These are phyloP conservation scores for Hippocampus abdominalis DNA, from an alignment of 2,113 vertebrate species.

Conservation along the genomic window DNA sequence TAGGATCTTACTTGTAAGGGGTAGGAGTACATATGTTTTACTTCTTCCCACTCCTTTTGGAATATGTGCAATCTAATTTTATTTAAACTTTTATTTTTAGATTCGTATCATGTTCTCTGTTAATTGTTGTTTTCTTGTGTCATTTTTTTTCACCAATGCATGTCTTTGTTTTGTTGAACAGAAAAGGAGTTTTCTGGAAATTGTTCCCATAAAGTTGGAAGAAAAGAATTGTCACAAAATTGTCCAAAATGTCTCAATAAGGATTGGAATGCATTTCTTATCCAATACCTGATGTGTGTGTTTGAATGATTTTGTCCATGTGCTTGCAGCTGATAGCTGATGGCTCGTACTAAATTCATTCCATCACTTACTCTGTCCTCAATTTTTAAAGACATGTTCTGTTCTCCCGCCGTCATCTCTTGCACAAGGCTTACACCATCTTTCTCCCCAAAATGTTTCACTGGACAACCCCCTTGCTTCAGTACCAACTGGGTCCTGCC, in stretches of 20 bases:
- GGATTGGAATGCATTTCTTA: neutral
- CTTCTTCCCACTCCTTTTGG: no score
- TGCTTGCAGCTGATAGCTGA: constrained; percentile 37
- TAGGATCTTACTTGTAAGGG: no score
- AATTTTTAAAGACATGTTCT: constrained; percentile 23
- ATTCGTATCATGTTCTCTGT: no score
- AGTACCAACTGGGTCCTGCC: constrained; percentile 44
- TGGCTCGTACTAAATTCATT: constrained; percentile 36
- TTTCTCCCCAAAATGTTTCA: neutral
- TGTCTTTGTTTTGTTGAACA: neutral
- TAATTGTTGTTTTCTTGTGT: no score
- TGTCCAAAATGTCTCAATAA: neutral
- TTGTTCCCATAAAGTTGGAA: neutral
- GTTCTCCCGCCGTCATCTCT: constrained; percentile 18
- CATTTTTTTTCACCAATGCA: neutral
- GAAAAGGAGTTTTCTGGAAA: neutral
- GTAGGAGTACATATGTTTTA: no score
- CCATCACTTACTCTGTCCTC: constrained; percentile 23
- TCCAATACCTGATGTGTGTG: no score
- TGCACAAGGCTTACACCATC: constrained; percentile 23
- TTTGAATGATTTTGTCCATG: neutral
- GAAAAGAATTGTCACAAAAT: neutral
- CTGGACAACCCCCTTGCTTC: neutral
- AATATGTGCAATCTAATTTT: no score
- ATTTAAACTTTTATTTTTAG: no score